A percentile compares a stretch with the other conserved stretches of the same genome.
phyloP scores from a whole-genome alignment of 2,888 invertebrate species.

The Marasmarcha lunaedactyla region DNA sequence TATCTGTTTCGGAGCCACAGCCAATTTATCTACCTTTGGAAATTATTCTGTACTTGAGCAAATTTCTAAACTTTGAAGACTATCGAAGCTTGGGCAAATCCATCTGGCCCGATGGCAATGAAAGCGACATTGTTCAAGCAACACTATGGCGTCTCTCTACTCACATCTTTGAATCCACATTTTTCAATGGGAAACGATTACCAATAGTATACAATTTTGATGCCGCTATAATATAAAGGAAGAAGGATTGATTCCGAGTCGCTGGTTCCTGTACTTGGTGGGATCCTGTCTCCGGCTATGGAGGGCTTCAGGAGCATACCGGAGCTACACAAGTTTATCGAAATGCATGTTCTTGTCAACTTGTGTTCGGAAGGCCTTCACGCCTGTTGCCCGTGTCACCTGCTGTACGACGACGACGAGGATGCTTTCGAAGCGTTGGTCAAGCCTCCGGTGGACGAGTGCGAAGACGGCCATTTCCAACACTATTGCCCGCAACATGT shows the following conservation, averaged over 20 bases:
- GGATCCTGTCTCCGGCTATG: too few species aligned
- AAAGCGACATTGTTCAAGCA: background rate
- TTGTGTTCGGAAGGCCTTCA: conserved; percentile 1
- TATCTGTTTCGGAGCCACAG: too few species aligned
- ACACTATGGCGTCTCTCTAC: conserved; percentile 1
- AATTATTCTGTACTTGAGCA: background rate
- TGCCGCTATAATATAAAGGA: too few species aligned
- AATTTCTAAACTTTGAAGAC: background rate
- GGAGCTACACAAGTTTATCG: conserved; percentile 1
- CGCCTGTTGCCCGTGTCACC: conserved; percentile 1
- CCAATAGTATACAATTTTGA: background rate
- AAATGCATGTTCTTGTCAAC: too few species aligned
- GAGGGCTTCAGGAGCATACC: conserved; percentile 2
- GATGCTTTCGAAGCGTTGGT: conserved; percentile 1
- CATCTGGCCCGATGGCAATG: background rate
- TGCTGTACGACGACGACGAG: too few species aligned
- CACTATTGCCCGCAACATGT: too few species aligned
- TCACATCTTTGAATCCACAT: background rate
- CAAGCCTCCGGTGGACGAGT: conserved; percentile 2
- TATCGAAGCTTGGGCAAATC: background rate
- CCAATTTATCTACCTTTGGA: too few species aligned
- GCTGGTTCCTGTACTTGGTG: too few species aligned
- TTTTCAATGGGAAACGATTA: background rate
- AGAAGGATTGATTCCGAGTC: too few species aligned
- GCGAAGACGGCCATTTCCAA: conserved; percentile 1